These are phyloP conservation scores for Rotaria macrura DNA, from an alignment of 2,888 invertebrate species.

Conservation along the genomic window DNA sequence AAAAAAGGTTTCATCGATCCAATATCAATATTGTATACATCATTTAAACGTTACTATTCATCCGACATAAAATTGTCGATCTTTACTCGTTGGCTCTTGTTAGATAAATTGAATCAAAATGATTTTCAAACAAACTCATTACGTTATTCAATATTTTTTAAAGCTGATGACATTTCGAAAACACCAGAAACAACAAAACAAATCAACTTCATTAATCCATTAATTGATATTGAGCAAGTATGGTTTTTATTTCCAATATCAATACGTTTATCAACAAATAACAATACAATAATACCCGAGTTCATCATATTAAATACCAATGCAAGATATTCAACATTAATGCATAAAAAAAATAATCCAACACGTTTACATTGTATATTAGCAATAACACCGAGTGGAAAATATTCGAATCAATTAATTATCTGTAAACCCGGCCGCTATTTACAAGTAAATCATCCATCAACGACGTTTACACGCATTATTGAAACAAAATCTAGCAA, in stretches of 20 bases:
- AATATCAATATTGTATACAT: neutral
- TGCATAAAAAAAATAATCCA: neutral
- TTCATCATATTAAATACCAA: neutral
- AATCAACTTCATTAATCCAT: neutral
- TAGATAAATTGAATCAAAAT: neutral
- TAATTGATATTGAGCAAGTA: neutral
- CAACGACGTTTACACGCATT: neutral
- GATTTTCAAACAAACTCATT: neutral
- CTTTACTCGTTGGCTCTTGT: neutral
- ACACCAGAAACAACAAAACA: neutral
- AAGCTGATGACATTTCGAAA: neutral
- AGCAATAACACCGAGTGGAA: slow-evolving; percentile 7
- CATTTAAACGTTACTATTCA: neutral
- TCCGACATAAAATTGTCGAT: neutral
- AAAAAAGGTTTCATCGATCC: slow-evolving; percentile 3
- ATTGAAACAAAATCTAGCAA: neutral
- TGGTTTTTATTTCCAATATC: neutral
- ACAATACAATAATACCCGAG: neutral
- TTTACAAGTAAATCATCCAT: neutral
- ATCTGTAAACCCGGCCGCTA: neutral
- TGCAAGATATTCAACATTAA: neutral
- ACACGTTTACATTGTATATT: neutral
- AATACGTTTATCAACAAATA: neutral
- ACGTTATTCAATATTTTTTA: neutral
- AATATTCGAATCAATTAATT: slow-evolving; percentile 10